These are phyloP conservation scores for Protomyctophum bolini DNA, from an alignment of 2,113 vertebrate genomes.

Conservation along the genomic window DNA sequence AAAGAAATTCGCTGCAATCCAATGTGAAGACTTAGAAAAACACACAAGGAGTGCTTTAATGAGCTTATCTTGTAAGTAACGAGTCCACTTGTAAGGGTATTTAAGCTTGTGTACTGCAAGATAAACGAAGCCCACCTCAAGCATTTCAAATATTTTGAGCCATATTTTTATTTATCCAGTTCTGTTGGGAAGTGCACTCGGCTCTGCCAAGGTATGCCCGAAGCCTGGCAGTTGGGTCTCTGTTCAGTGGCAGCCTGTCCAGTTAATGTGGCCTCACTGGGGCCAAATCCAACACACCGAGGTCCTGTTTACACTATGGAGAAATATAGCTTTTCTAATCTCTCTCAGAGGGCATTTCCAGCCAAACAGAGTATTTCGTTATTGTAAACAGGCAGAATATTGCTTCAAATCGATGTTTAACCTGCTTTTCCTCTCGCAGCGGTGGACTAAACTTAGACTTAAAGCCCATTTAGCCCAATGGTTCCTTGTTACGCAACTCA, in stretches of 20 bases:
- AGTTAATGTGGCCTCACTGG: constrained; percentile 47
- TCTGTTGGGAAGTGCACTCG: constrained; percentile 53
- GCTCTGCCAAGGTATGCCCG: constrained; percentile 47
- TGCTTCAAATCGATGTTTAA: constrained; percentile 63
- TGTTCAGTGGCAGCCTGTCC: constrained; percentile 71
- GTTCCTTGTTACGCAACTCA: constrained; percentile 75
- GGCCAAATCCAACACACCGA: constrained; percentile 68
- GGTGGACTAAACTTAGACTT: constrained; percentile 69
- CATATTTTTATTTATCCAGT: constrained; percentile 68
- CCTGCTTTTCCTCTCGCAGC: constrained; percentile 73
- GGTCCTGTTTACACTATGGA: constrained; percentile 67
- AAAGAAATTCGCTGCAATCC: constrained; percentile 44
- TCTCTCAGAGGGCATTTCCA: constrained; percentile 60
- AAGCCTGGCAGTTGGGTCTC: constrained; percentile 43
- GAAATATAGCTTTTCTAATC: constrained; percentile 68
- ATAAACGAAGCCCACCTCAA: constrained; percentile 54
- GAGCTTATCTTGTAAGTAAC: constrained; percentile 51
- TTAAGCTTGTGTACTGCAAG: constrained; percentile 55
- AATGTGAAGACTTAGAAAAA: constrained; percentile 48
- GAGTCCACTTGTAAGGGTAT: constrained; percentile 37
- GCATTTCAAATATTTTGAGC: constrained; percentile 63
- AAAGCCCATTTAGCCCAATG: constrained; percentile 68
- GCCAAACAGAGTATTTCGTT: constrained; percentile 63
- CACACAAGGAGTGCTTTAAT: constrained; percentile 50
- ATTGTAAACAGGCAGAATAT: constrained; percentile 75